Evolutionary conservation across 2,797 vertebrate genomes (phyloP).

Genomic region (Halcyon smyrnensis): DNA sequence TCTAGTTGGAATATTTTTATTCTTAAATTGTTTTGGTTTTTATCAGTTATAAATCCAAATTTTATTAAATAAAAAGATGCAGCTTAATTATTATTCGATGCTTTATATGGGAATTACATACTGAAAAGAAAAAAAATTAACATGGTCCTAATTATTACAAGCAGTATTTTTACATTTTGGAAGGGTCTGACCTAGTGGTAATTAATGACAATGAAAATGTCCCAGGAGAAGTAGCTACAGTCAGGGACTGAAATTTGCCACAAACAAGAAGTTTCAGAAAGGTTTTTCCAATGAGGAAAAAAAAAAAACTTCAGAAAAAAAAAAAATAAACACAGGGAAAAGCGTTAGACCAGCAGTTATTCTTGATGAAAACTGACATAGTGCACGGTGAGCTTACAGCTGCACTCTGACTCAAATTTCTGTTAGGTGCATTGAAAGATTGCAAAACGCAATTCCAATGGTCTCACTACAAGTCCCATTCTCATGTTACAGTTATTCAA

Average conservation of each 20-base stretch:
- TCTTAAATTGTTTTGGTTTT: not conserved
- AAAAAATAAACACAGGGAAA: not conserved
- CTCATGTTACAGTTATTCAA: not conserved
- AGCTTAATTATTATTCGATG: not conserved
- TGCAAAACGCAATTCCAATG: not conserved
- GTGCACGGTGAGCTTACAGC: fast-evolving
- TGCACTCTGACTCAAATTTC: not conserved
- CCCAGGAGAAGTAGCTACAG: not conserved
- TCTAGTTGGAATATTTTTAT: not conserved
- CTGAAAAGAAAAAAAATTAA: not conserved
- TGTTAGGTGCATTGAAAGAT: not conserved
- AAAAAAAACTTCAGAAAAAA: not conserved
- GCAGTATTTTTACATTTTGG: not conserved
- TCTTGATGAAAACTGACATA: not conserved
- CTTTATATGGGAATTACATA: not conserved
- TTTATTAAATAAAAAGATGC: not conserved
- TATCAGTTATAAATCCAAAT: not conserved
- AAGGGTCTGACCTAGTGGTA: not conserved
- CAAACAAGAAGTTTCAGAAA: not conserved
- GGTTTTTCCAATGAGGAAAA: not conserved
- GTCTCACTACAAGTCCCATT: not conserved
- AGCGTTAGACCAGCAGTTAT: not conserved
- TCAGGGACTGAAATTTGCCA: not conserved
- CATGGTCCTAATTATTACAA: not conserved
- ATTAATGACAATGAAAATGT: not conserved